Evolutionary conservation across 2,888 invertebrate species (phyloP).

Genomic region (Callyntrura sp.): DNA sequence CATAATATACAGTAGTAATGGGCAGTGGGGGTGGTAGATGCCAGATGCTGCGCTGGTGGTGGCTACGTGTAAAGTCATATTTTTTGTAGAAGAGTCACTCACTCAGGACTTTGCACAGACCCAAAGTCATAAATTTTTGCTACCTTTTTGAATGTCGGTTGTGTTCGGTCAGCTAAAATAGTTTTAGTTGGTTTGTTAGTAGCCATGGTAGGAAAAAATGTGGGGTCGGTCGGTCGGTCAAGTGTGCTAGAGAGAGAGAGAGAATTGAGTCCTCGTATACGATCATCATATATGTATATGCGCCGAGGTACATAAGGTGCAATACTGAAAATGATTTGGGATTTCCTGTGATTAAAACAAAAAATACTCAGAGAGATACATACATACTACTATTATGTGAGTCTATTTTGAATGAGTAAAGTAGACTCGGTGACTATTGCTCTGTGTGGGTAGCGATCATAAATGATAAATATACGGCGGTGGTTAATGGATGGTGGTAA

Average conservation of each 20-base stretch:
- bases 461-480: too few species aligned
- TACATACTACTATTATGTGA: not conserved
- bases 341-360: constrained; percentile 72
- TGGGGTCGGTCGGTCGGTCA: not conserved
- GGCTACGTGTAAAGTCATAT: not conserved
- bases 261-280: too few species aligned
- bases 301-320: constrained; percentile 52
- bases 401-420: not conserved
- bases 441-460: too few species aligned
- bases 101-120: too few species aligned
- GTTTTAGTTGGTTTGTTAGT: constrained; percentile 2
- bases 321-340: constrained; percentile 74
- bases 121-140: too few species aligned
- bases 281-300: too few species aligned
- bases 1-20: not conserved
- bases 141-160: not conserved
- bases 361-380: too few species aligned
- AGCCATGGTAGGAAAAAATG: too few species aligned
- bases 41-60: constrained; percentile 5
- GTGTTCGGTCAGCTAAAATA: constrained; percentile 10
- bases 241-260: too few species aligned
- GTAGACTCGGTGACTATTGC: constrained; percentile 49
- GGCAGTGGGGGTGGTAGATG: not conserved
- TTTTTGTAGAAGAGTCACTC: not conserved
- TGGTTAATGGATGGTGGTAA: constrained; percentile 66